These are phyloP conservation scores for Enhydra lutris DNA, from an alignment of 2,113 vertebrate species.

Conservation along the genomic window DNA sequence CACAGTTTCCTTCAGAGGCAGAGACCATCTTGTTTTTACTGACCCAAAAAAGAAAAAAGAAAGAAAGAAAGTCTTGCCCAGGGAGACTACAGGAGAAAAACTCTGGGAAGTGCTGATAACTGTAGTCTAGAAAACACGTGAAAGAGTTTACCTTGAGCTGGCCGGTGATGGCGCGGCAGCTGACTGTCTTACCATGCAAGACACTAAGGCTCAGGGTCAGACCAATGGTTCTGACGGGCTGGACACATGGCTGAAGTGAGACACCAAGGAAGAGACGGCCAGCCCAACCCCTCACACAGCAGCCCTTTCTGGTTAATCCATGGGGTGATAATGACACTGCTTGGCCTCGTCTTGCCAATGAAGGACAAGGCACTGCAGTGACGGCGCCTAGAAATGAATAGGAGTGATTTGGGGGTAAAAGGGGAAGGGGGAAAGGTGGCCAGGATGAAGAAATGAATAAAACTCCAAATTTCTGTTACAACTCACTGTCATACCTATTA, in stretches of 20 bases:
- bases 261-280: slow-evolving; percentile 79
- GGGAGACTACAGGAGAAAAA: slow-evolving; percentile 46
- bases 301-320: slow-evolving; percentile 83
- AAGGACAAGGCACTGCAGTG: slow-evolving; percentile 81
- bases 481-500: slow-evolving; percentile 68
- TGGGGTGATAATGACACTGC: slow-evolving; percentile 82
- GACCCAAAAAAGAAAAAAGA: not conserved
- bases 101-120: slow-evolving; percentile 67
- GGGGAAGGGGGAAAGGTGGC: slow-evolving; percentile 71
- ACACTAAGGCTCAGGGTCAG: slow-evolving; percentile 83
- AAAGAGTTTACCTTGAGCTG: slow-evolving; percentile 82
- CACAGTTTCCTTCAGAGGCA: not conserved
- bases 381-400: slow-evolving; percentile 82
- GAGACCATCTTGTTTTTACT: slow-evolving; percentile 28
- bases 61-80: slow-evolving; percentile 1
- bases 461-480: slow-evolving; percentile 73
- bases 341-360: slow-evolving; percentile 81
- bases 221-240: slow-evolving; percentile 80
- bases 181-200: slow-evolving; percentile 80
- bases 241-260: slow-evolving; percentile 82
- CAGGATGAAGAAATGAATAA: slow-evolving; percentile 81
- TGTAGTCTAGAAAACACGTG: slow-evolving; percentile 77
- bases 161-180: slow-evolving; percentile 78
- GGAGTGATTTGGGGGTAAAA: slow-evolving; percentile 82
- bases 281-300: slow-evolving; percentile 83